A percentile compares a stretch with the other conserved stretches of the same genome.
These are phyloP conservation scores for Polydrusus tereticollis DNA, from an alignment of 2,888 invertebrate genomes.

Conservation along the genomic window DNA sequence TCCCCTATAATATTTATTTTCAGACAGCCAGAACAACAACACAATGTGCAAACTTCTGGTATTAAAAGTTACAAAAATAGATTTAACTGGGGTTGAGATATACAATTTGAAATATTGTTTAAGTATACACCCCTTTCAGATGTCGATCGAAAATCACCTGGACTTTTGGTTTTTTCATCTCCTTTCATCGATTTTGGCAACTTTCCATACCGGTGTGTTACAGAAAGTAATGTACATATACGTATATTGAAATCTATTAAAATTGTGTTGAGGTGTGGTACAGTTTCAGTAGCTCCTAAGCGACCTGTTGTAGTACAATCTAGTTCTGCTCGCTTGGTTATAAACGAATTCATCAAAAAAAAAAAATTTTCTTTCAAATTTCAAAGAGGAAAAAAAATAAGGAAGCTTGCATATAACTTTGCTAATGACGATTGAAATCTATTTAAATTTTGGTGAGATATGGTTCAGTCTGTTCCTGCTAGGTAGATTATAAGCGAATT, in stretches of 20 bases:
- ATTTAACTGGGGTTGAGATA: neutral
- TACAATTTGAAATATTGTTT: slow-evolving; percentile 10
- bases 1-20: slow-evolving; percentile 1
- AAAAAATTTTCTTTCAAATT: too few relatives aligned
- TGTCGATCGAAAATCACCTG: slow-evolving; percentile 12
- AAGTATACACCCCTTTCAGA: slow-evolving; percentile 13
- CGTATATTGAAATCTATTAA: neutral
- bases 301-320: too few relatives aligned
- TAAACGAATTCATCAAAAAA: too few relatives aligned
- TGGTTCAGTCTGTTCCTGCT: too few relatives aligned
- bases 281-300: too few relatives aligned
- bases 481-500: too few relatives aligned
- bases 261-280: too few relatives aligned
- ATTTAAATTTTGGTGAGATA: too few relatives aligned
- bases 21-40: neutral
- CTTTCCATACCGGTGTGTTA: neutral
- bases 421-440: too few relatives aligned
- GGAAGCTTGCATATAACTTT: too few relatives aligned
- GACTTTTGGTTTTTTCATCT: neutral
- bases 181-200: neutral
- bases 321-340: too few relatives aligned
- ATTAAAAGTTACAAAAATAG: slow-evolving; percentile 6
- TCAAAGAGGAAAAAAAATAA: too few relatives aligned
- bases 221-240: neutral
- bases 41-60: slow-evolving; percentile 15